Evolutionary conservation across 2,113 vertebrate genomes (phyloP).

Genomic region (Xenus cinereus): DNA sequence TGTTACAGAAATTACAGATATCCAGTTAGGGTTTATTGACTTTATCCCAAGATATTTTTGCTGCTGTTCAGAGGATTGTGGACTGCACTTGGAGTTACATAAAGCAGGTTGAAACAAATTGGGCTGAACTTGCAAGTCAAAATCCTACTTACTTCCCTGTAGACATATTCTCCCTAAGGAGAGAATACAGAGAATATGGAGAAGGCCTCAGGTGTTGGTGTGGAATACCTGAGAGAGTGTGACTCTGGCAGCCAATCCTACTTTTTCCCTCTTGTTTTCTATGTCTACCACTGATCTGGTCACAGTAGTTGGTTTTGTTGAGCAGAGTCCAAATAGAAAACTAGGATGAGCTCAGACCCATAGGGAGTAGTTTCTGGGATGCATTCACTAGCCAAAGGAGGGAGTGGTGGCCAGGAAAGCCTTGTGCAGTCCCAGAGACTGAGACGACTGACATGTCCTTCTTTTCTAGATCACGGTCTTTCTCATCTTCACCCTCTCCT

Average conservation of each 20-base stretch:
- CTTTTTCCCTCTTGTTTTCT: neutral
- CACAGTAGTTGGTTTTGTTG: neutral
- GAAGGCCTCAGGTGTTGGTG: neutral
- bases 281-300: neutral
- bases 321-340: neutral
- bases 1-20: neutral
- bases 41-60: neutral
- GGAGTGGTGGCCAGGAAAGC: neutral
- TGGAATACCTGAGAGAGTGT: neutral
- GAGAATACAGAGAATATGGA: neutral
- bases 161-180: neutral
- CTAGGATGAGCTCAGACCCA: neutral
- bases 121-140: neutral
- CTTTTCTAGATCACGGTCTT: conserved; percentile 85
- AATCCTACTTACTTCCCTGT: neutral
- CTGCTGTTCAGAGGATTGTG: neutral
- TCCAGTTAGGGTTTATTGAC: neutral
- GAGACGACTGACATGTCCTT: neutral
- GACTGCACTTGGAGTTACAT: neutral
- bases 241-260: neutral
- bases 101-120: neutral
- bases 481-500: conserved; percentile 88
- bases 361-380: neutral
- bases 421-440: neutral
- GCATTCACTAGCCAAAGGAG: accelerated